Evolutionary conservation across 2,797 vertebrate species (phyloP).

Genomic region (Macroramphosus scolopax): DNA sequence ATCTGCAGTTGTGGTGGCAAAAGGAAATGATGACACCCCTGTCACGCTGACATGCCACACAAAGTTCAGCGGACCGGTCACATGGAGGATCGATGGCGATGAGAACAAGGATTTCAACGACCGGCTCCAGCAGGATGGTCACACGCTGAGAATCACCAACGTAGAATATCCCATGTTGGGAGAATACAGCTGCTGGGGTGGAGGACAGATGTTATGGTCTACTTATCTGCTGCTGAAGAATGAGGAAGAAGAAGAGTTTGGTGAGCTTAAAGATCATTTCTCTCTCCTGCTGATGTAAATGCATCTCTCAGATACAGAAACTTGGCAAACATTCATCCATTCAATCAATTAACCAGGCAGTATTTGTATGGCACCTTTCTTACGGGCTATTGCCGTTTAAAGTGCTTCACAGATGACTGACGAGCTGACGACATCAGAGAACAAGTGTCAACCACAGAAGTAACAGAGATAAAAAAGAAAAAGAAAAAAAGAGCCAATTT

Average conservation of each 20-base stretch:
- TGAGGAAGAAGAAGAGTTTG: constrained; percentile 12
- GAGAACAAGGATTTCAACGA: rapidly evolving
- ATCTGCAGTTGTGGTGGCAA: constrained; percentile 48
- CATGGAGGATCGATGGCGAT: constrained; percentile 39
- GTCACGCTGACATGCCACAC: constrained; percentile 55
- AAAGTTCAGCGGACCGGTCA: neutral
- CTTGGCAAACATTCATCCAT: no score
- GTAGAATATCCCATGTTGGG: constrained; percentile 40
- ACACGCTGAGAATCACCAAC: constrained; percentile 5
- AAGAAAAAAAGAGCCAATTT: no score
- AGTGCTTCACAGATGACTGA: no score
- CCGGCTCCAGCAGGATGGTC: rapidly evolving
- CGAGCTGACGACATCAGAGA: no score
- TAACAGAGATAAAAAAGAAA: no score
- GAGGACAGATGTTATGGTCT: constrained; percentile 38
- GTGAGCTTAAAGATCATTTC: constrained; percentile 39
- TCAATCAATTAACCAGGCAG: no score
- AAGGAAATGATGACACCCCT: rapidly evolving
- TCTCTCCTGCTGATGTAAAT: neutral
- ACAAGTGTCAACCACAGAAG: no score
- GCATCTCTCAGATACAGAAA: constrained; percentile 3
- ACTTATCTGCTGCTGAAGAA: constrained; percentile 55
- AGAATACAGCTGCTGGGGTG: constrained; percentile 73
- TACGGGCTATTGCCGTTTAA: no score
- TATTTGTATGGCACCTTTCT: no score